Base-by-base conservation (phyloP, 1,140 invertebrate species). In the Drosophila carrolli region DNA sequence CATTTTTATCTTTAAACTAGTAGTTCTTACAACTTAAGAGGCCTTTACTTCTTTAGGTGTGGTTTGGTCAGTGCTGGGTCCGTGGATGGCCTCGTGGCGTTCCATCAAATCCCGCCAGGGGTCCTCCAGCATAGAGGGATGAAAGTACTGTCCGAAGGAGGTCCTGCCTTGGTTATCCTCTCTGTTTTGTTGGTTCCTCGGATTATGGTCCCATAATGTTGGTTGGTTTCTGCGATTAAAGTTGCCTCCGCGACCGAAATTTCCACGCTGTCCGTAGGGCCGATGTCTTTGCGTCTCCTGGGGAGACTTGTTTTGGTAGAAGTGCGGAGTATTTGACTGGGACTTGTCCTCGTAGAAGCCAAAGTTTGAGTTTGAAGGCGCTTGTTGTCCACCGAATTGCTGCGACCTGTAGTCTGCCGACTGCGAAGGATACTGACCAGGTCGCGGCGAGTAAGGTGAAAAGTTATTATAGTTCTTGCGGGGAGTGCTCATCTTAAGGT, bases 51-150 rank as follows among this genome's bases (percentile, higher is more conserved):
- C 13, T 16, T 43, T 32, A 13, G 32, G 13, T n/a, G 46, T 5
- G 4, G 70, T 29, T 43, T 37, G 46, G 32, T 14, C 32, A 6
- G 27, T 23, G 32, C 35, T 51, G 5, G 53, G 5, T 5, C 72
- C 74, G 14, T 86, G 57, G n/a, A 91, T 84, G 7, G 81, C 84
- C 50, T 84, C 54, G 32, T 86, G 59, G 1, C 88, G 78, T 27
- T 80, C 71, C 67, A 92, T 75, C 1, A 92, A 48, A 10, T 92
- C 85, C 0, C 53, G 67, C 91, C 91, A 92, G 0, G 91, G 91
- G 67, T 92, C 91, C 54, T 92, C 91, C 6, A 91, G 38, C 91
- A 92, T 92, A 0, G 91, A 91, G 0, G 44, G 75, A 38, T 92
- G 91, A 19, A 78, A 80, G 40, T 91, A 92, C 19, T 80, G 75